These are phyloP conservation scores for Parasteatoda tepidariorum DNA, from an alignment of 1,140 invertebrate genomes.

Conservation along the genomic window DNA sequence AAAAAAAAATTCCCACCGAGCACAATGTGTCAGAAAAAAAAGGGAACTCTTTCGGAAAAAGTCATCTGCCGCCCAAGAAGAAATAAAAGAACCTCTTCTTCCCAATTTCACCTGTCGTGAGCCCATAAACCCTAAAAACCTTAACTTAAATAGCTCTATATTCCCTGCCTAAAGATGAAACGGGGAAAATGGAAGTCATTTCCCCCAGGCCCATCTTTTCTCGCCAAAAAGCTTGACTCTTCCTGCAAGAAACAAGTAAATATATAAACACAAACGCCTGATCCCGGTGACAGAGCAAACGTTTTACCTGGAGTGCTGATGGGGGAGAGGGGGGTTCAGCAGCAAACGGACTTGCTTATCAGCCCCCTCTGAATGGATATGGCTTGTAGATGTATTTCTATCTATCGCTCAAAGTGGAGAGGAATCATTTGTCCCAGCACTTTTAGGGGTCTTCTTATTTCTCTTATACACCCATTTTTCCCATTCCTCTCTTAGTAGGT, in stretches of 20 bases:
- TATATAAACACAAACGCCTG: slow-evolving; percentile 30
- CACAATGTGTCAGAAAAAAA: too few relatives aligned
- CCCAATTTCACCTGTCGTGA: slow-evolving; percentile 31
- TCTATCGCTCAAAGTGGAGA: not conserved
- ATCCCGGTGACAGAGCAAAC: slow-evolving; percentile 43
- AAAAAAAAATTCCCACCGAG: too few relatives aligned
- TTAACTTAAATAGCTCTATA: slow-evolving; percentile 40
- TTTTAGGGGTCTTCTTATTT: not conserved
- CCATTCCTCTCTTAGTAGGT: not conserved
- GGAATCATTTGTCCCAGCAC: slow-evolving; percentile 37
- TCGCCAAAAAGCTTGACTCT: not conserved
- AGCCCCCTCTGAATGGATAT: slow-evolving; percentile 31
- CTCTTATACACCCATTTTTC: not conserved
- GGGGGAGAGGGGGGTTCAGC: not conserved
- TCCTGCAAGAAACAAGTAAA: slow-evolving; percentile 27
- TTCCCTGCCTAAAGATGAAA: slow-evolving; percentile 22
- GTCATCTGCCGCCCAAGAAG: not conserved
- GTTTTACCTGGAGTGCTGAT: slow-evolving; percentile 42
- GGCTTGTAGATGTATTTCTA: slow-evolving; percentile 31
- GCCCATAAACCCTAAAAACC: not conserved
- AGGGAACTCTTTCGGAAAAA: too few relatives aligned
- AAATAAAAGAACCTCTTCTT: not conserved
- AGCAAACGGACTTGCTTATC: slow-evolving; percentile 22
- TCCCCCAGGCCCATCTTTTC: slow-evolving; percentile 12
- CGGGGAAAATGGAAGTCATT: slow-evolving; percentile 38